Base-by-base conservation (phyloP, 2,888 invertebrate species). In the Athripsodes cinereus region DNA sequence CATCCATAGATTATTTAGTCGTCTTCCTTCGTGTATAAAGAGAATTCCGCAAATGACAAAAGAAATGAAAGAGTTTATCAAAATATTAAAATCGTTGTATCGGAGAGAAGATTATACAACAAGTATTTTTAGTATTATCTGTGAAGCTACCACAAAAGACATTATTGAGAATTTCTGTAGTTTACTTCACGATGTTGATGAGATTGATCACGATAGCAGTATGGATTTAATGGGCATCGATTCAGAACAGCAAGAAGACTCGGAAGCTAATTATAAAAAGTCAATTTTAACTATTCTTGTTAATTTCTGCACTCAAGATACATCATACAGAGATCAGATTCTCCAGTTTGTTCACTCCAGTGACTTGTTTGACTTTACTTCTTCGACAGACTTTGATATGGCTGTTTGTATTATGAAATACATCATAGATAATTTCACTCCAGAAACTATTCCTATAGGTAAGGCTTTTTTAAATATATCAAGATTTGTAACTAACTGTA, bases 261-360 rank as follows among this genome's bases (percentile, higher is more conserved):
- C 54, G 11, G 59, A 61, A 35, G 49, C 53, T 19, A 22, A 52
- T 35, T 64, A 76, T 22, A 76, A 72, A 65, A 70, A 72, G 53
- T 69, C 71, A 51, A 71, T 73, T 58, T 67, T 75, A 5, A 68
- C 68, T 53, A 63, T 74, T 8, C 66, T 78, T 11, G 72, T 75
- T 5, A 71, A 73, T 2, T 78, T 74, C 64, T 76, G 76, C 62
- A 70, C 69, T 54, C 69, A 69, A 55, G 61, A 65, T 5, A 68
- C 68, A 2, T 67, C 68, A 46, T 74, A 71, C 59, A 70, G 72
- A 40, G 68, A 70, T 11, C 75, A 76, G 62, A 65, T 77, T 60
- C 63, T 75, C 1, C 71, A 72, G 40, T 67, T 74, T 22, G 70
- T 79, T 53, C 65, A 78, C 16, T 71, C 75, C 59, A 66, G 68